phyloP scores from a whole-genome alignment of 1,140 invertebrate genomes.

The Coenobita brevimanus region DNA sequence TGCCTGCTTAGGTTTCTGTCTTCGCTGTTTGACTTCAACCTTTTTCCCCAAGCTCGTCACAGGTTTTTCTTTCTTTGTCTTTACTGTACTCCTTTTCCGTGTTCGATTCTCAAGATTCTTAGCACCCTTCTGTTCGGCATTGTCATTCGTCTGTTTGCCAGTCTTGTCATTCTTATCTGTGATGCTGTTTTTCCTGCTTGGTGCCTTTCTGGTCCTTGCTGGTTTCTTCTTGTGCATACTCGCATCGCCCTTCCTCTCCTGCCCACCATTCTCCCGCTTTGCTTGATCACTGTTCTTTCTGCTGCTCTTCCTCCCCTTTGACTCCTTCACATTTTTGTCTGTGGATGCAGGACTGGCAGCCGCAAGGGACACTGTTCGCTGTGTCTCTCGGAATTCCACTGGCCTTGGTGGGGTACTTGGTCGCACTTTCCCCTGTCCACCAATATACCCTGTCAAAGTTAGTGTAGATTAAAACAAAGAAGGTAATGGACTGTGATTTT shows the following conservation, averaged over 20 bases:
- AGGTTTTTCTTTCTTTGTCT: background rate
- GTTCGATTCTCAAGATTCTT: background rate
- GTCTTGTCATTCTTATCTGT: background rate
- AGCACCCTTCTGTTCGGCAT: background rate
- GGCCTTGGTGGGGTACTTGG: too few relatives aligned
- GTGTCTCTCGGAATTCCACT: too few relatives aligned
- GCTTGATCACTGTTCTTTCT: background rate
- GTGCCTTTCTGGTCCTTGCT: background rate
- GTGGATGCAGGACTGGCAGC: too few relatives aligned
- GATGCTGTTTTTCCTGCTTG: background rate
- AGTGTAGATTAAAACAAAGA: too few relatives aligned
- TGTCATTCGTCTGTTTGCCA: background rate
- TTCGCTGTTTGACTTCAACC: too few relatives aligned
- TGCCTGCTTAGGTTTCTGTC: too few relatives aligned
- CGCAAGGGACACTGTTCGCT: too few relatives aligned
- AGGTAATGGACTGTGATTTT: too few relatives aligned
- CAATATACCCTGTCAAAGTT: too few relatives aligned
- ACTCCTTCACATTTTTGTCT: background rate
- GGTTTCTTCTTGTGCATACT: background rate
- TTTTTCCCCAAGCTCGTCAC: too few relatives aligned
- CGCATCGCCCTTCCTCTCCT: background rate
- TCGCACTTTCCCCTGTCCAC: too few relatives aligned
- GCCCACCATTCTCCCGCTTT: background rate
- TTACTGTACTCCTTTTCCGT: background rate
- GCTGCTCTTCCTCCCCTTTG: background rate